phyloP scores from a whole-genome alignment of 2,113 vertebrate species.

The Corvus hawaiiensis region DNA sequence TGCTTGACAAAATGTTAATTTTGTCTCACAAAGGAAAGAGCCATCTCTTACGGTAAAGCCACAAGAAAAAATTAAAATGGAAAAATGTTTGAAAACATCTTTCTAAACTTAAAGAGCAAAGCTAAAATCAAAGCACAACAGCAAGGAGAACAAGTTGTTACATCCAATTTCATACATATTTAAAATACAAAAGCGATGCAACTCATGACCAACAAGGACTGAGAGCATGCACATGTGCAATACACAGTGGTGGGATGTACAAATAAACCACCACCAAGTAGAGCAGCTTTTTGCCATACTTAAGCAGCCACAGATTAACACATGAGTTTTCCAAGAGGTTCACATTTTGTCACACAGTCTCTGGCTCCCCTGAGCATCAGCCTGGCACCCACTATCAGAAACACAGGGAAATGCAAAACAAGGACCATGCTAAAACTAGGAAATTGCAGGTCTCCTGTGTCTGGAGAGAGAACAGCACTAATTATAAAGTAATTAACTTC shows the following conservation, averaged over 20 bases:
- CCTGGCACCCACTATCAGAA: neutral
- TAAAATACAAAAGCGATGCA: fast-evolving
- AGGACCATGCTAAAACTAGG: neutral
- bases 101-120: neutral
- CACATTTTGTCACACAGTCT: fast-evolving
- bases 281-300: neutral
- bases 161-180: neutral
- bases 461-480: neutral
- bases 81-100: neutral
- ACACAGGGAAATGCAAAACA: neutral
- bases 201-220: neutral
- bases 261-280: neutral
- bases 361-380: neutral
- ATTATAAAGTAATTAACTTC: neutral
- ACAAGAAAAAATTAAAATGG: neutral
- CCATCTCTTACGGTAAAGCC: neutral
- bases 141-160: neutral
- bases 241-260: fast-evolving
- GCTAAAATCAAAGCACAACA: neutral
- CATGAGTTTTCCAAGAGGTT: neutral
- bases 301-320: neutral
- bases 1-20: neutral
- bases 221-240: neutral
- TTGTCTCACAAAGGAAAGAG: neutral
- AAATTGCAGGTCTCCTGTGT: neutral